Percentiles rank a stretch among this genome's conserved stretches.
phyloP scores from a whole-genome alignment of 2,797 vertebrate species.

The Loriculus beryllinus region DNA sequence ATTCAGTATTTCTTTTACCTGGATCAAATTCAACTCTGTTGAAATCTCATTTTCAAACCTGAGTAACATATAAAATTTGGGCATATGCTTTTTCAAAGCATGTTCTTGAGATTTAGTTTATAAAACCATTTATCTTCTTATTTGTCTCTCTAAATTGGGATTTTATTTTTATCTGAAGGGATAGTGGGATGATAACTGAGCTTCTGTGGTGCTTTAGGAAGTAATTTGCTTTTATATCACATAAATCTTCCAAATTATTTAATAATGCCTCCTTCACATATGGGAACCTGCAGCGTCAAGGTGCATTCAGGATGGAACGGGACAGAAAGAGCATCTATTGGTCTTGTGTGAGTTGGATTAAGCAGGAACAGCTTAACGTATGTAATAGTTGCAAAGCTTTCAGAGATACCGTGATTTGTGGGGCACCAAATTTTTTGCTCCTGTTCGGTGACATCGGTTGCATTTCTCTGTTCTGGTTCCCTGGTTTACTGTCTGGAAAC shows the following conservation, averaged over 20 bases:
- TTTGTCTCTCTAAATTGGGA: neutral
- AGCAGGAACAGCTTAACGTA: neutral
- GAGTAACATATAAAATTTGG: neutral
- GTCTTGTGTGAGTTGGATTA: neutral
- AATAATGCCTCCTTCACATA: neutral
- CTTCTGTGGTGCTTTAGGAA: neutral
- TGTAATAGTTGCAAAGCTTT: neutral
- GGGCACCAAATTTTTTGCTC: neutral
- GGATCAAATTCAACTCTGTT: neutral
- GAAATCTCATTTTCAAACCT: neutral
- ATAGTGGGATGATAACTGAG: neutral
- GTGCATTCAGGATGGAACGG: neutral
- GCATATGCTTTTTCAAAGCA: neutral
- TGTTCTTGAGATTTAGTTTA: neutral
- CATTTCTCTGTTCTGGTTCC: neutral
- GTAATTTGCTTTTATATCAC: neutral
- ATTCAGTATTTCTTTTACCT: neutral
- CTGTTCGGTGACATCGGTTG: neutral
- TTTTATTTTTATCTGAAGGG: neutral
- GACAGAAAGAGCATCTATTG: rapidly evolving
- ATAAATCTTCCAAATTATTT: neutral
- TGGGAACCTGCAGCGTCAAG: neutral
- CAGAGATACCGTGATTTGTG: rapidly evolving
- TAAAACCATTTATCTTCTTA: neutral
- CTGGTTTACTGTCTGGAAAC: neutral